A percentile compares a stretch with the other conserved stretches of the same genome.
Evolutionary conservation across 2,113 vertebrate genomes (phyloP).

Genomic region (Dromiciops gliroides): DNA sequence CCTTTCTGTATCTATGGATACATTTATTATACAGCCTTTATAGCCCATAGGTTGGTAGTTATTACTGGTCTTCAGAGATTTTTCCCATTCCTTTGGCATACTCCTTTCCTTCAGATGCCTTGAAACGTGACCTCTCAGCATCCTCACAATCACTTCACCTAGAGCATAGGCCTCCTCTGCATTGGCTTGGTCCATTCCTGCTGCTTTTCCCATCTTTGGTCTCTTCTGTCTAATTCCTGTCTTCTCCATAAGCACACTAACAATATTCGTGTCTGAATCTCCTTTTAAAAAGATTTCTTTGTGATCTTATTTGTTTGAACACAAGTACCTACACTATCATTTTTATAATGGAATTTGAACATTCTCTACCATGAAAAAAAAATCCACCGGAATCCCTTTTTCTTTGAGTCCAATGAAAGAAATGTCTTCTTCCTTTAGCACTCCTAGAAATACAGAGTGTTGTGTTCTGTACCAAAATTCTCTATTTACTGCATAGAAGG

Average conservation of each 20-base stretch:
- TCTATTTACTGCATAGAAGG: conserved; percentile 35
- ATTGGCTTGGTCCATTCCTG: neutral
- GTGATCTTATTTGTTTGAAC: neutral
- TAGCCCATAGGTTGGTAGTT: neutral
- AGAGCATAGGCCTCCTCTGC: neutral
- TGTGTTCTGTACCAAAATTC: conserved; percentile 51
- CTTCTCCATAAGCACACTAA: neutral
- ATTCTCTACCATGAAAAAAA: neutral
- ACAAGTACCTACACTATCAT: neutral
- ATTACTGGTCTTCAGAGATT: neutral
- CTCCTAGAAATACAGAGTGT: conserved; percentile 6
- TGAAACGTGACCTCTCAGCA: neutral
- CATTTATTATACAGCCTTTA: neutral
- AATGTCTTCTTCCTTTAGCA: conserved; percentile 17
- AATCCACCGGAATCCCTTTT: conserved; percentile 41
- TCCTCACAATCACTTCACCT: neutral
- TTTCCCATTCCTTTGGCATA: neutral
- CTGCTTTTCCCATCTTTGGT: neutral
- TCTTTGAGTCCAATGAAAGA: conserved; percentile 35
- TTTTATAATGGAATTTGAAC: conserved; percentile 35
- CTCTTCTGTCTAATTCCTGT: neutral
- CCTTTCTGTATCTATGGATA: neutral
- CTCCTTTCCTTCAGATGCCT: neutral
- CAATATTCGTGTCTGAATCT: neutral
- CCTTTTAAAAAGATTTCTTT: conserved; percentile 35